Evolutionary conservation across 2,888 invertebrate species (phyloP), one percentile per base, ranked within the genome.

Genomic region (Athripsodes cinereus): DNA sequence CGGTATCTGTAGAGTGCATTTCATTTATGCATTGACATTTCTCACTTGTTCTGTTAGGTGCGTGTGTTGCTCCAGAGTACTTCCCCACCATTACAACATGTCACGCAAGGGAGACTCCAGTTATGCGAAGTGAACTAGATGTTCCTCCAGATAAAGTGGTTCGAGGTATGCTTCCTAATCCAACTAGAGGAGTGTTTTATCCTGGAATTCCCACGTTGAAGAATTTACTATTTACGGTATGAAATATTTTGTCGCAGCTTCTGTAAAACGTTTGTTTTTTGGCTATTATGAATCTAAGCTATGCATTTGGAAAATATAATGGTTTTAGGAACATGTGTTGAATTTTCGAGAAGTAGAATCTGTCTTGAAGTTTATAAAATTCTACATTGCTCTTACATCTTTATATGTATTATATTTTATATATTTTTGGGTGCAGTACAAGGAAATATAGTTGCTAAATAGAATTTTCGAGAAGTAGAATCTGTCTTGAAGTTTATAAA

Each of bases 121-220:
- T 88, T 1, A 74, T 73, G 67, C 73, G 83, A 1, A 72, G 80
- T 0, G 85, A 86, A 31, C 72, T 89, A 18, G 70, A 79, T 1
- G 80, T 90, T 13, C 78, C 84, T 0, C 68, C 65, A 6, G 72
- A 76, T 0, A 73, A 81, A 65, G 72, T 94, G 19, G 74, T 83
- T 2, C 83, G 86, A 59, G 92, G 93, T 6, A 77, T 90, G 61
- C 79, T 87, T 68, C 83, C 85, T 0, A 86, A 85, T 56, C 86
- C 85, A 0, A 75, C 79, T 58, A 72, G 84, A 31, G 84, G 88
- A 66, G 79, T 88, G 53, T 85, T 88, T 69, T 92, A 87, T 72
- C 90, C 92, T 0, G 97, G 97, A 10, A 98, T 98, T 71, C 96
- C 97, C 0, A 94, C 94, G 0, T 81, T 96, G 73, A 87, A 87